Conservation (phyloP, 2,113 vertebrate species). For the Halichoeres trimaculatus region DNA sequence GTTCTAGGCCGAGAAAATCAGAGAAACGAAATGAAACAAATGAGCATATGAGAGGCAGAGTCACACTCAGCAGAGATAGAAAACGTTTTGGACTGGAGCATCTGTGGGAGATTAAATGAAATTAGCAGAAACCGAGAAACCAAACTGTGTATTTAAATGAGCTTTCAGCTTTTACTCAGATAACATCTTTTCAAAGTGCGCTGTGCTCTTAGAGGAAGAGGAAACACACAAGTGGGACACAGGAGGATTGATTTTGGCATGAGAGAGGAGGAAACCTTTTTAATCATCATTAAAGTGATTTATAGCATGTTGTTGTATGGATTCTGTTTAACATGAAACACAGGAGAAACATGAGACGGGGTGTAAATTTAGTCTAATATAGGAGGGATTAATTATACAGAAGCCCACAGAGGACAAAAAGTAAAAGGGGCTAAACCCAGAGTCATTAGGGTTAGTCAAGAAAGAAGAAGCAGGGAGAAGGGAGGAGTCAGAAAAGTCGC, state of each 20-base stretch:
- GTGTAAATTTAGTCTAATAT: neutral
- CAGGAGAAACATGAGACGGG: neutral
- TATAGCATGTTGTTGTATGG: neutral
- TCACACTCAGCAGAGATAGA: slow-evolving; percentile 31
- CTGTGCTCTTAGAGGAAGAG: neutral
- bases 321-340: neutral
- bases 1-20: slow-evolving; percentile 29
- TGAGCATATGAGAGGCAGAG: slow-evolving; percentile 12
- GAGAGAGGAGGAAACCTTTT: neutral
- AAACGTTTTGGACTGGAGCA: slow-evolving; percentile 19
- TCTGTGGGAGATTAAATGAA: neutral
- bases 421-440: too few relatives aligned
- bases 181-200: neutral
- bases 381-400: neutral
- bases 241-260: slow-evolving; percentile 33
- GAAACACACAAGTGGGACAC: slow-evolving; percentile 4
- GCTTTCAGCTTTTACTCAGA: neutral
- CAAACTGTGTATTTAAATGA: neutral
- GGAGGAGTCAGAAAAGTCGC: too few relatives aligned
- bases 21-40: neutral
- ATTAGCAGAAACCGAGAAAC: neutral
- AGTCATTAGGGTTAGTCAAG: too few relatives aligned
- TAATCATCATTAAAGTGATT: slow-evolving; percentile 33
- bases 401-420: neutral
- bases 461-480: too few relatives aligned